A percentile compares a stretch with the other conserved stretches of the same genome.
Evolutionary conservation across 1,140 invertebrate species (phyloP).

Genomic region (Theocolax elegans): DNA sequence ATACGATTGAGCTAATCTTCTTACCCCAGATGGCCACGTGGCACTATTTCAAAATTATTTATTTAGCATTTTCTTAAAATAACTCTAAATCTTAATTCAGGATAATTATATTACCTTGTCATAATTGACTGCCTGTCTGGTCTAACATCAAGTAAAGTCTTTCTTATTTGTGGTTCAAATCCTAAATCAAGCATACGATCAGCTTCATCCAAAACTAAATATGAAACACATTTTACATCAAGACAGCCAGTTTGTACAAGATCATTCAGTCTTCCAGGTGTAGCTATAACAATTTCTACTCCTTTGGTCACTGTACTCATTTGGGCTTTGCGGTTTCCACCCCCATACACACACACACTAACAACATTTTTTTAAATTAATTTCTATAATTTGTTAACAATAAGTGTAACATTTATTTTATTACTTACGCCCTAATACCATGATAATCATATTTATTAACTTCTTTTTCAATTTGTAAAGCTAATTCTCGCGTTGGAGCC

Average conservation of each 20-base stretch:
- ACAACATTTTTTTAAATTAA: too few relatives aligned
- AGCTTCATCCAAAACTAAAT: slow-evolving; percentile 93
- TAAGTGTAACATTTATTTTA: too few relatives aligned
- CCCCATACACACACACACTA: slow-evolving; percentile 89
- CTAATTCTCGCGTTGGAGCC: slow-evolving; percentile 91
- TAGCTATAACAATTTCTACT: slow-evolving; percentile 90
- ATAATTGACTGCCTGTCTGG: slow-evolving; percentile 87
- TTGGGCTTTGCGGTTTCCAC: slow-evolving; percentile 81
- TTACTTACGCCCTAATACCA: slow-evolving; percentile 81
- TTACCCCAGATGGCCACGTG: slow-evolving; percentile 88
- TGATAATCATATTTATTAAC: slow-evolving; percentile 87
- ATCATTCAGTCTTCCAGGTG: slow-evolving; percentile 89
- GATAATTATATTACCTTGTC: slow-evolving; percentile 71
- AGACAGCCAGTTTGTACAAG: slow-evolving; percentile 74
- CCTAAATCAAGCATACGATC: slow-evolving; percentile 90
- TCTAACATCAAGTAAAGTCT: slow-evolving; percentile 80
- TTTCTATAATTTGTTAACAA: neutral
- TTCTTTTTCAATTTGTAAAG: slow-evolving; percentile 91
- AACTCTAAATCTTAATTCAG: neutral
- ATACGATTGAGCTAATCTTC: slow-evolving; percentile 83
- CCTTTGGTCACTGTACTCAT: slow-evolving; percentile 76
- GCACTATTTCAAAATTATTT: slow-evolving; percentile 70
- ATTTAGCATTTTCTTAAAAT: too few relatives aligned
- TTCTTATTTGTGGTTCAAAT: slow-evolving; percentile 89
- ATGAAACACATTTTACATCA: slow-evolving; percentile 81